These are phyloP conservation scores for Pollenia angustigena DNA, from an alignment of 2,888 invertebrate genomes.

Conservation along the genomic window DNA sequence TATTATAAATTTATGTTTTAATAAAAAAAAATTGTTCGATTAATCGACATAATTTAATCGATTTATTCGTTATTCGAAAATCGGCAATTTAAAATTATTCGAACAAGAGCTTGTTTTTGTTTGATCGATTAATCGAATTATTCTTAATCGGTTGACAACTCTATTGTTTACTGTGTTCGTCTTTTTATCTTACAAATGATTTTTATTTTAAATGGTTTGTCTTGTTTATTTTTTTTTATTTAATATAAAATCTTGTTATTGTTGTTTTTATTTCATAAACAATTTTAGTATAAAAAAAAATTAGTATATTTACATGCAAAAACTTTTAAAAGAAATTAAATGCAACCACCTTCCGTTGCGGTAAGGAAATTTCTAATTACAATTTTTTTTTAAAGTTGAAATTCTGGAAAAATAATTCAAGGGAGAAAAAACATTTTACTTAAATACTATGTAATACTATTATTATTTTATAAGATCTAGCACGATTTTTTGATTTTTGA, in stretches of 20 bases:
- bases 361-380: conserved; percentile 10
- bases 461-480: conserved; percentile 9
- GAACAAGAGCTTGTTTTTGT: no score
- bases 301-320: conserved; percentile 49
- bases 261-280: conserved; percentile 46
- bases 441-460: not conserved
- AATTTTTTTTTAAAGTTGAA: not conserved
- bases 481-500: conserved; percentile 42
- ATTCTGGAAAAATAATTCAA: not conserved
- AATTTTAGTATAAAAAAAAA: conserved; percentile 42
- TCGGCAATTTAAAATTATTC: no score
- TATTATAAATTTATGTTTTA: no score
- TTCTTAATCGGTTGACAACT: no score
- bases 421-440: not conserved
- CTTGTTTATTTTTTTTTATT: conserved; percentile 29
- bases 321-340: conserved; percentile 48
- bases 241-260: not conserved
- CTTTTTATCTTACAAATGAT: conserved; percentile 46
- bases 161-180: not conserved
- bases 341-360: not conserved
- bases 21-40: no score
- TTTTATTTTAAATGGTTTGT: conserved; percentile 36
- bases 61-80: no score
- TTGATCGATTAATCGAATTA: no score
- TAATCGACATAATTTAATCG: no score